phyloP scores from a whole-genome alignment of 2,113 vertebrate genomes.

The Ranitomeya variabilis region DNA sequence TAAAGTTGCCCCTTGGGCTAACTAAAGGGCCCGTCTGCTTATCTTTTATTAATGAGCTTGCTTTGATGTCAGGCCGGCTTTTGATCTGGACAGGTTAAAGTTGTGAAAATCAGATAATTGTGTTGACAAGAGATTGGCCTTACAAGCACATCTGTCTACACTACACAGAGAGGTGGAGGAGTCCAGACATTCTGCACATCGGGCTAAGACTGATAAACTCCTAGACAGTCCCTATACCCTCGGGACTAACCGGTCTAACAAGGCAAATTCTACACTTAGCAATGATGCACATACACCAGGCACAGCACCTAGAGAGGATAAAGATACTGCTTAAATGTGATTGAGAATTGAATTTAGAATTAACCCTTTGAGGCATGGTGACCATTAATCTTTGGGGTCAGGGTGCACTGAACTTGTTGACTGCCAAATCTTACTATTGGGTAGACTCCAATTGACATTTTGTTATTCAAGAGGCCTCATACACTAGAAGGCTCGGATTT shows the following conservation, averaged over 20 bases:
- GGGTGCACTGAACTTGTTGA: background rate
- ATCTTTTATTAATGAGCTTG: slow-evolving; percentile 15
- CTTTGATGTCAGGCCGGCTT: slow-evolving; percentile 16
- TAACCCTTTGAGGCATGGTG: background rate
- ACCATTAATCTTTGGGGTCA: background rate
- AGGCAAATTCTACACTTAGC: background rate
- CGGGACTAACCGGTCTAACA: background rate
- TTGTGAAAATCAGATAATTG: slow-evolving; percentile 23
- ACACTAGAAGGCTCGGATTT: too few species aligned
- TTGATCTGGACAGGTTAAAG: slow-evolving; percentile 28
- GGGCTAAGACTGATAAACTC: background rate
- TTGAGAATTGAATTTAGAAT: background rate
- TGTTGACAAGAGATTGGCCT: slow-evolving; percentile 7
- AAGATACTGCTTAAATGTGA: background rate
- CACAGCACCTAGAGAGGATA: background rate
- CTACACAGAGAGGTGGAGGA: background rate
- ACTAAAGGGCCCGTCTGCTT: background rate
- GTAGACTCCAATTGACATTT: too few species aligned
- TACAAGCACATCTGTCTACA: slow-evolving; percentile 45
- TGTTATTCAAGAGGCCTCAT: too few species aligned
- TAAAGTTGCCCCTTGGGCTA: background rate
- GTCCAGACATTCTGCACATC: slow-evolving; percentile 11
- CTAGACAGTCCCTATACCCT: slow-evolving; percentile 16
- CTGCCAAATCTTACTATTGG: too few species aligned
- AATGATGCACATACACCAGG: background rate